These are phyloP conservation scores for Hyposoter dolosus DNA, from an alignment of 2,888 invertebrate species.

Conservation along the genomic window DNA sequence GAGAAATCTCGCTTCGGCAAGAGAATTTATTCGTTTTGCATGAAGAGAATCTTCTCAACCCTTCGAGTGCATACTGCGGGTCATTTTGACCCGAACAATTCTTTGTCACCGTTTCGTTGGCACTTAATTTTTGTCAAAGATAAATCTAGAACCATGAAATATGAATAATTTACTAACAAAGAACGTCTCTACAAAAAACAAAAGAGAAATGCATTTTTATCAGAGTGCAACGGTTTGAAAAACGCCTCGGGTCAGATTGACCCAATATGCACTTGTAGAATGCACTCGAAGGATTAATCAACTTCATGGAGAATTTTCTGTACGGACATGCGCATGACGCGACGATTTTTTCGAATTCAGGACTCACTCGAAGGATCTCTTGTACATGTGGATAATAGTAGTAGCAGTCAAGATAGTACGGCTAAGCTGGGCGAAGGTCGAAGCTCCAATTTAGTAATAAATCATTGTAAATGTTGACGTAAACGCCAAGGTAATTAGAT, in stretches of 20 bases:
- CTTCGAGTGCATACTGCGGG: no score
- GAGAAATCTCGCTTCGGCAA: neutral
- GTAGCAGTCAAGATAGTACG: constrained; percentile 31
- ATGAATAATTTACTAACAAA: no score
- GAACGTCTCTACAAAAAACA: no score
- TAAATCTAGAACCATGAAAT: no score
- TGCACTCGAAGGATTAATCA: neutral
- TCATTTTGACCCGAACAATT: no score
- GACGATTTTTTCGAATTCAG: neutral
- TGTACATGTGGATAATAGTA: constrained; percentile 30
- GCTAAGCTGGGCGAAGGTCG: constrained; percentile 79
- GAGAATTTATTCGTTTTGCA: neutral
- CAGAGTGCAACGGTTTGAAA: no score
- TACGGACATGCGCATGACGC: neutral
- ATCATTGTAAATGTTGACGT: constrained; percentile 84
- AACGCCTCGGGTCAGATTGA: no score
- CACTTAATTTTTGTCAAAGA: no score
- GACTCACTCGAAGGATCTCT: constrained; percentile 35
- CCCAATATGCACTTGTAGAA: no score
- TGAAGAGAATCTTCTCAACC: neutral
- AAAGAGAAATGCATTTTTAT: no score
- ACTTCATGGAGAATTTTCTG: neutral
- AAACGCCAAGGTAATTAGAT: constrained; percentile 84
- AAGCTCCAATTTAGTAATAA: constrained; percentile 83
- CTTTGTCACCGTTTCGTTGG: no score